Evolutionary conservation across 2,888 invertebrate genomes (phyloP), one percentile per base, ranked within the genome.

Genomic region (Neelides folsomi): DNA sequence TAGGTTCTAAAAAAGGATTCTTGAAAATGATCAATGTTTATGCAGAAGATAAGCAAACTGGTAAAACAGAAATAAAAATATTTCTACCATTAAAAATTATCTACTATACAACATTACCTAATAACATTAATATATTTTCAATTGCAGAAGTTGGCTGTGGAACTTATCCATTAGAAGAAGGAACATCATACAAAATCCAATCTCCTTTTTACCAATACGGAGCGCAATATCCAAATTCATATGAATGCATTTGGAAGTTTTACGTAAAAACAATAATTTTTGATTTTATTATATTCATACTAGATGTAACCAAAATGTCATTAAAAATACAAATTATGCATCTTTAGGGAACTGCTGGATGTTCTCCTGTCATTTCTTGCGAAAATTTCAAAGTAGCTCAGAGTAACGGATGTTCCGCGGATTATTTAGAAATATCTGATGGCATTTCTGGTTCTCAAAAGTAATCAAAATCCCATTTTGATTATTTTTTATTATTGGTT

Each of bases 351-450:
- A 56, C 59, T 1, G 41, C 42, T 8, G 59, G 56, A 2, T 62
- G 62, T 34, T 15, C 19, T 13, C 62, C 62, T 3, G 41, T 59
- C 2, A 45, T 52, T 9, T 52, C 47, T 20, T 62, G 62, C 41
- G 51, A 47, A 13, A n/a, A 47, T 10, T 62, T 62, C 35, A 50
- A 55, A 40, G 41, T 62, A 8, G 56, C 52, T 12, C 15, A 52
- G 3, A 43, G 46, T 2, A 37, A 48, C 7, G 53, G 57, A 34
- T 61, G 59, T 34, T 5, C 48, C 1, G 36, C 43, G 4, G 58
- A 60, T 40, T 50, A 49, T 46, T 48, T 62, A 19, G 59, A 62
- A 52, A 35, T 62, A 2, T 54, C 55, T 9, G 62, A 62, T 50
- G 59, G 57, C 7, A 40, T 53, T 16, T 51, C 53, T 8, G 49